These are phyloP conservation scores for Lagopus muta DNA, from an alignment of 2,113 vertebrate genomes.

Conservation along the genomic window DNA sequence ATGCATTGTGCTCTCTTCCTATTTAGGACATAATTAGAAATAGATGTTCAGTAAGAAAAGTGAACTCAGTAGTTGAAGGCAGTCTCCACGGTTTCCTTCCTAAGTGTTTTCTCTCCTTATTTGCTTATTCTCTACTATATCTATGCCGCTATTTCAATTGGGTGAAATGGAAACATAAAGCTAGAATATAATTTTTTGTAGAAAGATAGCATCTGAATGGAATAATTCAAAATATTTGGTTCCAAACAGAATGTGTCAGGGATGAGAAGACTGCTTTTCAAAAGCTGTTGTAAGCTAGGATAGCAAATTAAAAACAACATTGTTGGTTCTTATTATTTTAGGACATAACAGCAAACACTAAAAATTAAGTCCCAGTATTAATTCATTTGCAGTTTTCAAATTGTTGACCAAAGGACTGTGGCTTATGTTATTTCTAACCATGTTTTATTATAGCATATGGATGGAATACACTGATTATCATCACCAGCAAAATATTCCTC, in stretches of 20 bases:
- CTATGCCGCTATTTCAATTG: neutral
- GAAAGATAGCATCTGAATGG: neutral
- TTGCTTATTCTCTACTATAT: neutral
- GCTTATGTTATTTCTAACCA: neutral
- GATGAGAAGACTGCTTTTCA: neutral
- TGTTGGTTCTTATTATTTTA: neutral
- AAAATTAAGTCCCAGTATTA: neutral
- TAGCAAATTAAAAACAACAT: neutral
- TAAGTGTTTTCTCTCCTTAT: neutral
- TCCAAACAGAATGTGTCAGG: neutral
- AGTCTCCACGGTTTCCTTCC: neutral
- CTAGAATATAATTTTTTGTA: neutral
- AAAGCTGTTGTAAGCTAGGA: neutral
- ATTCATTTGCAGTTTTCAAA: neutral
- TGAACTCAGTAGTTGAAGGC: neutral
- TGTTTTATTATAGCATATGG: neutral
- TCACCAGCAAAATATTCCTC: neutral
- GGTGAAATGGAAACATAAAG: neutral
- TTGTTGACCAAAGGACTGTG: neutral
- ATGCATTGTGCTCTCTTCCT: neutral
- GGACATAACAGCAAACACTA: neutral
- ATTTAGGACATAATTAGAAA: constrained; percentile 1
- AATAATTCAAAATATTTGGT: neutral
- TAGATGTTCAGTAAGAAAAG: constrained; percentile 2
- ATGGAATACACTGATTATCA: neutral